phyloP scores from a whole-genome alignment of 2,113 vertebrate species.

The Leptobrachium leishanense region DNA sequence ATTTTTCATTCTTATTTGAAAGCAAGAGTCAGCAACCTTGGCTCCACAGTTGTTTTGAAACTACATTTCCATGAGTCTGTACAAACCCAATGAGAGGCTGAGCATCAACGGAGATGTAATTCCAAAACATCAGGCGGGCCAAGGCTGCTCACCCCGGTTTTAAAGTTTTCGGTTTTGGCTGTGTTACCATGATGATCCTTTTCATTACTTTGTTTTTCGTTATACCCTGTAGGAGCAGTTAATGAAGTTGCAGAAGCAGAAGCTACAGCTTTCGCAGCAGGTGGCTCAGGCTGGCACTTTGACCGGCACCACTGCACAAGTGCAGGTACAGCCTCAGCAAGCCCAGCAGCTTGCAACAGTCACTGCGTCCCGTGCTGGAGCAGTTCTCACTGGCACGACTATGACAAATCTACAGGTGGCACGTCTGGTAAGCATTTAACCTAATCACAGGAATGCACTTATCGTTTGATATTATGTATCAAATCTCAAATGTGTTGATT shows the following conservation, averaged over 20 bases:
- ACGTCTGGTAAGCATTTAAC: slow-evolving; percentile 78
- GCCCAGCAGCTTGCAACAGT: slow-evolving; percentile 84
- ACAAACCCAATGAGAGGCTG: no score
- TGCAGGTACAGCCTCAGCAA: slow-evolving; percentile 73
- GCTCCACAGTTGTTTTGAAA: no score
- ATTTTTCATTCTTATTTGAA: no score
- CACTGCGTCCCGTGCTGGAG: slow-evolving; percentile 76
- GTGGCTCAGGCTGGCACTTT: slow-evolving; percentile 61
- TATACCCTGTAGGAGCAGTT: slow-evolving; percentile 77
- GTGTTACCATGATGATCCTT: no score
- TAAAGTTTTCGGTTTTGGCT: no score
- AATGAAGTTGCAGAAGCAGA: slow-evolving; percentile 78
- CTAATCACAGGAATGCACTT: neutral
- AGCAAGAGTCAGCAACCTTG: no score
- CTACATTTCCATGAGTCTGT: no score
- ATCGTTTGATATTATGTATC: neutral
- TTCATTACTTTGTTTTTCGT: no score
- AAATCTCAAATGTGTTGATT: slow-evolving; percentile 38
- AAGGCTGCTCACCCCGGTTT: no score
- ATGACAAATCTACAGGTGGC: slow-evolving; percentile 86
- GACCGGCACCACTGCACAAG: slow-evolving; percentile 73
- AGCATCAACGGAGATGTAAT: no score
- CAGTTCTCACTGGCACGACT: slow-evolving; percentile 79
- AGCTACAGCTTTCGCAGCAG: slow-evolving; percentile 78
- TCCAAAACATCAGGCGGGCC: no score